These are phyloP conservation scores for Otolemur crassicaudatus DNA, from an alignment of 2,797 vertebrate genomes.

Conservation along the genomic window DNA sequence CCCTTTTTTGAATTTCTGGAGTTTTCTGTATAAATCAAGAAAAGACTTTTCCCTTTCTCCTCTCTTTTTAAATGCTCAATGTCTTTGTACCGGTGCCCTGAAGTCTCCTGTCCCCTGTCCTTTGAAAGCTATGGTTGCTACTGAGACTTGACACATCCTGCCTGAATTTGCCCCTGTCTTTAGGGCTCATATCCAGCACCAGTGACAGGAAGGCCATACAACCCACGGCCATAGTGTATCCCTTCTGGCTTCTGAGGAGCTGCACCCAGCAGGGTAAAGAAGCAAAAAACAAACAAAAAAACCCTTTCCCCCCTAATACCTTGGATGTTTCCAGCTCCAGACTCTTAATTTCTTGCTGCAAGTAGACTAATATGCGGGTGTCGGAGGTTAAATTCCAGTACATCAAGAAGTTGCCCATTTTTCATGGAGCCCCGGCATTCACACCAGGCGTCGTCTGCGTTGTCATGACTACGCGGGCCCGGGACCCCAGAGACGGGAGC, in stretches of 20 bases:
- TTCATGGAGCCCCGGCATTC: conserved; percentile 92
- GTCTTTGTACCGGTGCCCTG: background rate
- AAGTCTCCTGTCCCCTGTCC: background rate
- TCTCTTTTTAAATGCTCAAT: background rate
- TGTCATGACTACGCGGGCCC: conserved; percentile 98
- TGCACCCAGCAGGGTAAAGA: background rate
- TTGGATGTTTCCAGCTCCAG: conserved; percentile 36
- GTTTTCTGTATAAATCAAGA: background rate
- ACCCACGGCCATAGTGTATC: too few relatives aligned
- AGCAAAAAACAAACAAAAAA: too few relatives aligned
- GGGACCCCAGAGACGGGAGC: conserved; percentile 96
- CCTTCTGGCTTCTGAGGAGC: background rate
- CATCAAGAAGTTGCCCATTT: conserved; percentile 89
- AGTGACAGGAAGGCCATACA: background rate
- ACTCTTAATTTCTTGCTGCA: conserved; percentile 42
- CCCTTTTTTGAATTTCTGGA: background rate
- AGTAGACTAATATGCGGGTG: conserved; percentile 72
- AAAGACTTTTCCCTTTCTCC: background rate
- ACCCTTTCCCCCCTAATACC: background rate
- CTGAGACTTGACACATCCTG: background rate
- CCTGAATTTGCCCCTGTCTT: conserved; percentile 26
- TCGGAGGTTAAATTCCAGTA: conserved; percentile 93
- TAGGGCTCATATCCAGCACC: background rate
- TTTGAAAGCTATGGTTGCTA: background rate
- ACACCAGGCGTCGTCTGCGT: conserved; percentile 92